A percentile compares a stretch with the other conserved stretches of the same genome.
Conservation (phyloP, 1,140 invertebrate genomes). For the Papilio glaucus region DNA sequence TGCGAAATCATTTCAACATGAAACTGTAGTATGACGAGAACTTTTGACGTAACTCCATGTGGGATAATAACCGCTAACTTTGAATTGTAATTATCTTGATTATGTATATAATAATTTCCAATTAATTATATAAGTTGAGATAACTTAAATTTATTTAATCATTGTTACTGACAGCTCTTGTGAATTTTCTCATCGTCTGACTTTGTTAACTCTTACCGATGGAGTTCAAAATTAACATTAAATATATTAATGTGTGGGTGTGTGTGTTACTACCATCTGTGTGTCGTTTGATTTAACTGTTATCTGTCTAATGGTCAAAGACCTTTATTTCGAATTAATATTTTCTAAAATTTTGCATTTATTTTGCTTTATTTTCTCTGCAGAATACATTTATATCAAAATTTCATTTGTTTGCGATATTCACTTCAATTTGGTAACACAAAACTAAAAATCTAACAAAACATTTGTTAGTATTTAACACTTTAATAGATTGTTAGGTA, state of each 20-base stretch:
- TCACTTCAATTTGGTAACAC: background rate
- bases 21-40: no score
- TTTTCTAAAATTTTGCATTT: background rate
- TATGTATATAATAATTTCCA: background rate
- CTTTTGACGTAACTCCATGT: background rate
- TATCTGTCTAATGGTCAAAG: background rate
- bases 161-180: conserved; percentile 2
- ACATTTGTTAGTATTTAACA: background rate
- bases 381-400: no score
- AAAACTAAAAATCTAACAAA: background rate
- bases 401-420: background rate
- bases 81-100: conserved; percentile 1
- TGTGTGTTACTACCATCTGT: background rate
- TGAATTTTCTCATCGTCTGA: conserved; percentile 14
- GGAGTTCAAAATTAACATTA: conserved; percentile 13
- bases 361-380: background rate
- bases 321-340: background rate
- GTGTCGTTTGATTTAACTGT: background rate
- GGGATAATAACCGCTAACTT: background rate
- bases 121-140: conserved; percentile 14
- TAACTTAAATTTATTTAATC: conserved; percentile 10
- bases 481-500: background rate
- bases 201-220: background rate
- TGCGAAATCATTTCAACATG: no score
- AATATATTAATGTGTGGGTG: background rate